These are phyloP conservation scores for Premnoplex brunnescens DNA, from an alignment of 2,797 vertebrate species.

Conservation along the genomic window DNA sequence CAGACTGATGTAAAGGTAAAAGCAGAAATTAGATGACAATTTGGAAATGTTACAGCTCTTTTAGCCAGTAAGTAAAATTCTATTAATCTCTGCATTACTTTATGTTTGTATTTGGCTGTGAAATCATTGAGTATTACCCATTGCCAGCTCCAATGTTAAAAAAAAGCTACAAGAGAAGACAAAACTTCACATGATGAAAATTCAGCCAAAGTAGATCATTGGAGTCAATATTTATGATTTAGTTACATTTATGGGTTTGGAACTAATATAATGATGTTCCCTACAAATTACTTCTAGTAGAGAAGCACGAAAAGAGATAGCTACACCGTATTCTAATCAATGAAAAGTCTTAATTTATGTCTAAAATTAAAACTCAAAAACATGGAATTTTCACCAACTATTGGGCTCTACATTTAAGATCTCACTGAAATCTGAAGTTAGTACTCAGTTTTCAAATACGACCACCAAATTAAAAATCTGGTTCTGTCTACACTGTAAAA, in stretches of 20 bases:
- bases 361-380: background rate
- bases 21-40: background rate
- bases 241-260: background rate
- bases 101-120: background rate
- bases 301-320: background rate
- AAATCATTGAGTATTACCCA: background rate
- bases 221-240: background rate
- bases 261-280: background rate
- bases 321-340: background rate
- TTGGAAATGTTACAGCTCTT: background rate
- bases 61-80: background rate
- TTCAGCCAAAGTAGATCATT: background rate
- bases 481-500: constrained; percentile 46
- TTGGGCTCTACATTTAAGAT: background rate
- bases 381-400: background rate
- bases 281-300: background rate
- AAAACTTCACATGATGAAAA: background rate
- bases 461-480: constrained; percentile 43
- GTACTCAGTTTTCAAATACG: background rate
- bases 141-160: background rate
- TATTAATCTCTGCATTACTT: background rate
- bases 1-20: background rate
- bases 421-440: background rate
- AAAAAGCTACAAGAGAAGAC: background rate
- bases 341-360: background rate